Evolutionary conservation across 2,113 vertebrate species (phyloP).

Genomic region (Anarrhichthys ocellatus): DNA sequence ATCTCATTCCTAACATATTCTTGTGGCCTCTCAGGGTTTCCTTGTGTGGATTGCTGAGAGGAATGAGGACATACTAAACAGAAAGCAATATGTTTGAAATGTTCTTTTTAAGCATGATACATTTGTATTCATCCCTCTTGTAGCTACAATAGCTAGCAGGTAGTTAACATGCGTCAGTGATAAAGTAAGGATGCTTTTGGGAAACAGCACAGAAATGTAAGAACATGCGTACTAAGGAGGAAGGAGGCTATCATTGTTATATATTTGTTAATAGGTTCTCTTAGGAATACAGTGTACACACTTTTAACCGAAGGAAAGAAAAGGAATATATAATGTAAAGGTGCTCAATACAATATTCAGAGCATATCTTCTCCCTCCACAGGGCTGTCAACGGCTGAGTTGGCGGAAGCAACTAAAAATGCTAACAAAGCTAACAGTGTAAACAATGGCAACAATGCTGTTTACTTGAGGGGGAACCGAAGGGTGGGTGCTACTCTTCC

Average conservation of each 20-base stretch:
- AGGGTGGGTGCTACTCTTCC: no score
- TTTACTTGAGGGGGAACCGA: no score
- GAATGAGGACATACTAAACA: background rate
- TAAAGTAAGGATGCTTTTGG: background rate
- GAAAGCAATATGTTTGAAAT: background rate
- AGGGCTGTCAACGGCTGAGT: no score
- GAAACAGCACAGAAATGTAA: background rate
- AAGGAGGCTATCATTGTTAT: background rate
- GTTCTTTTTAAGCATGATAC: background rate
- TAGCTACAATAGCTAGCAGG: background rate
- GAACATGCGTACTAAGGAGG: background rate
- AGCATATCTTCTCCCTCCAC: background rate
- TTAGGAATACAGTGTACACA: background rate
- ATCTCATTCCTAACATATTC: conserved; percentile 10
- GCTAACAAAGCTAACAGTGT: no score
- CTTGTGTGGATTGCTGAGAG: background rate
- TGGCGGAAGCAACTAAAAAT: no score
- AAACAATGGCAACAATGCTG: no score
- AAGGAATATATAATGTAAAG: background rate
- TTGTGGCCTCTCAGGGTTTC: conserved; percentile 1
- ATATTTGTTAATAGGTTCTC: background rate
- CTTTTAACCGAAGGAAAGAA: background rate
- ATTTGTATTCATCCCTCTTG: background rate
- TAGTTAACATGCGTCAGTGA: background rate
- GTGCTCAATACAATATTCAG: no score